Percentiles rank a stretch among this genome's conserved stretches.
phyloP scores from a whole-genome alignment of 2,888 invertebrate genomes.

The Vesta saturnalis region DNA sequence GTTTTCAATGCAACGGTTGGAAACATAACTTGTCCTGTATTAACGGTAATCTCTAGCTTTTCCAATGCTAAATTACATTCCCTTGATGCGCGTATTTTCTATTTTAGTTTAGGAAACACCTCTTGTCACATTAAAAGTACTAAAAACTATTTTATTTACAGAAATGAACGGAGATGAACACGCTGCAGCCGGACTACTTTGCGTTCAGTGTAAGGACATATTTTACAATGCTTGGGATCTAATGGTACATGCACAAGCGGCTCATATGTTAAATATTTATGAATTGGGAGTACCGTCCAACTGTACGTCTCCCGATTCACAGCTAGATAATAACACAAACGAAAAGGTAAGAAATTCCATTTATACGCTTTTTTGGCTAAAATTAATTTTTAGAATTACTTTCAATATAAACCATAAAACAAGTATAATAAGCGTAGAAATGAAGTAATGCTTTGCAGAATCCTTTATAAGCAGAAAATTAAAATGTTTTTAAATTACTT shows the following conservation, averaged over 20 bases:
- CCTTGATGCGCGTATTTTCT: constrained; percentile 31
- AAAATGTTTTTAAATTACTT: too few relatives aligned
- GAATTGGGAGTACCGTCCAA: constrained; percentile 65
- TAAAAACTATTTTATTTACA: constrained; percentile 44
- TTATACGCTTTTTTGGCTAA: background rate
- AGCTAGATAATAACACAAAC: constrained; percentile 32
- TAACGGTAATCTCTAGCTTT: constrained; percentile 47
- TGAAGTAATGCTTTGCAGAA: too few relatives aligned
- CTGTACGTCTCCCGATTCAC: constrained; percentile 56
- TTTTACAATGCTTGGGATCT: constrained; percentile 75
- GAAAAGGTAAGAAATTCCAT: constrained; percentile 25
- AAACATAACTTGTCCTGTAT: constrained; percentile 44
- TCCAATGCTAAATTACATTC: constrained; percentile 42
- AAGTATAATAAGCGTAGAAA: too few relatives aligned
- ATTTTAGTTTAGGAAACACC: too few relatives aligned
- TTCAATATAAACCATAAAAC: too few relatives aligned
- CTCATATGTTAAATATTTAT: constrained; percentile 75
- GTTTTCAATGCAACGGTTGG: constrained; percentile 48
- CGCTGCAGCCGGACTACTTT: constrained; percentile 66
- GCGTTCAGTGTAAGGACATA: constrained; percentile 74
- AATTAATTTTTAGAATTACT: background rate
- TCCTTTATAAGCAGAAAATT: too few relatives aligned
- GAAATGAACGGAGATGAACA: constrained; percentile 55
- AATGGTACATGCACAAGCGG: constrained; percentile 75
- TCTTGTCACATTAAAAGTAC: background rate